A percentile compares a stretch with the other conserved stretches of the same genome.
Conservation (phyloP, 2,113 vertebrate species). For the Oxygymnocypris stewartii region DNA sequence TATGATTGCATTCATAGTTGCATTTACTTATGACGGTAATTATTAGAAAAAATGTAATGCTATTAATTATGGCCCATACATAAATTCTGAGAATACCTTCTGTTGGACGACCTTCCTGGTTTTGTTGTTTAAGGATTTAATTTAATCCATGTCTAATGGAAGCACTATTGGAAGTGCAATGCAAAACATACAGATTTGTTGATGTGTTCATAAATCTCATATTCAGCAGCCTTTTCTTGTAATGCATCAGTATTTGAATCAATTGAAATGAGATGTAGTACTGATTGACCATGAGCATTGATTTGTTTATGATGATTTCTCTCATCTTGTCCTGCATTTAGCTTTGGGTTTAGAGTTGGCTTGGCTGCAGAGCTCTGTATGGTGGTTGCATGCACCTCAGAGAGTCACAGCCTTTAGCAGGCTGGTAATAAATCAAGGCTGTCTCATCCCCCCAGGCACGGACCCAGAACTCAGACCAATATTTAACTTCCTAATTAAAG, state of each 20-base stretch:
- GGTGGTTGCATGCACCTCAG: conserved; percentile 23
- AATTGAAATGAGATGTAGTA: not conserved
- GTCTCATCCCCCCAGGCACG: conserved; percentile 39
- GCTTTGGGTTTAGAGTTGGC: conserved; percentile 6
- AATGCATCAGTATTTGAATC: not conserved
- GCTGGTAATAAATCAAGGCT: conserved; percentile 48
- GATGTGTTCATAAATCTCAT: not conserved
- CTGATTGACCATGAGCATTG: not conserved
- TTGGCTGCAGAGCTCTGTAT: conserved; percentile 2
- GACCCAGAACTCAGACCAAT: conserved; percentile 54
- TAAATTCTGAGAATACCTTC: not conserved
- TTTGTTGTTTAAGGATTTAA: not conserved
- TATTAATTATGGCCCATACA: not conserved
- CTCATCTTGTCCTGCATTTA: not conserved
- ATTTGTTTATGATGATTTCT: not conserved
- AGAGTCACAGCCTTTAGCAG: conserved; percentile 40
- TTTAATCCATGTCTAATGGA: not conserved
- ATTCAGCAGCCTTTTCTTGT: not conserved
- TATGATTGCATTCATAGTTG: too few relatives aligned
- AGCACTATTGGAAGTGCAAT: not conserved
- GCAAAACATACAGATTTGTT: not conserved
- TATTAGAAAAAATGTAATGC: not conserved
- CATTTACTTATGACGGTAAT: too few relatives aligned
- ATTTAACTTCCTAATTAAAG: conserved; percentile 61
- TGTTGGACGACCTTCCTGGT: not conserved